These are phyloP conservation scores for Drosophila mercatorum DNA, from an alignment of 2,888 invertebrate species.

Conservation along the genomic window DNA sequence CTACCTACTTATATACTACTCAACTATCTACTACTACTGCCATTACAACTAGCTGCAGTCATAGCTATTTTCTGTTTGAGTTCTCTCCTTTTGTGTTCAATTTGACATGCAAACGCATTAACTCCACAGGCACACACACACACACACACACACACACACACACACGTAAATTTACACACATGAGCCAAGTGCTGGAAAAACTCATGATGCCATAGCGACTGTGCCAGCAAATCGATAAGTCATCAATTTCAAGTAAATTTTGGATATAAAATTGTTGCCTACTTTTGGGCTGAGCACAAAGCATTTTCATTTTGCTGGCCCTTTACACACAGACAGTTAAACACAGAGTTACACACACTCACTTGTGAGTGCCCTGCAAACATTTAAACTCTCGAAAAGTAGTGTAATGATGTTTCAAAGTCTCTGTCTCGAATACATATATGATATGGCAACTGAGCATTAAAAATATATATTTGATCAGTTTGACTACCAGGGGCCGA, in stretches of 20 bases:
- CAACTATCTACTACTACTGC: constrained; percentile 20
- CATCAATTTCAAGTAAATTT: constrained; percentile 43
- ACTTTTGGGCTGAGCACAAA: constrained; percentile 35
- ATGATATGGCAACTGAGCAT: not conserved
- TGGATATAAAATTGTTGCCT: constrained; percentile 45
- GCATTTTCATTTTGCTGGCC: constrained; percentile 25
- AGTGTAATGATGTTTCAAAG: not conserved
- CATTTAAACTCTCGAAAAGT: not conserved
- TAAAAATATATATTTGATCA: not conserved
- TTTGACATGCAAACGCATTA: constrained; percentile 28
- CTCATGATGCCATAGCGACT: constrained; percentile 27
- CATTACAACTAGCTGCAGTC: constrained; percentile 28
- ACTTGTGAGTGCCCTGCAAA: constrained; percentile 14
- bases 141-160: not conserved
- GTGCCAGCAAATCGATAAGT: constrained; percentile 45
- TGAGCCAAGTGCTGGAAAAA: constrained; percentile 17
- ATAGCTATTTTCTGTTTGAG: constrained; percentile 33
- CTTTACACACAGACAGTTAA: constrained; percentile 5
- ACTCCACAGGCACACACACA: constrained; percentile 19
- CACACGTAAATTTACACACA: not conserved
- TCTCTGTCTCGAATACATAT: not conserved
- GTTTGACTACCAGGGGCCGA: not conserved
- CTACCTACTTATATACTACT: constrained; percentile 18
- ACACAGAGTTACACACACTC: not conserved
- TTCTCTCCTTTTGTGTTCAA: constrained; percentile 24